Evolutionary conservation across 1,140 invertebrate genomes (phyloP).

Genomic region (Solen grandis): DNA sequence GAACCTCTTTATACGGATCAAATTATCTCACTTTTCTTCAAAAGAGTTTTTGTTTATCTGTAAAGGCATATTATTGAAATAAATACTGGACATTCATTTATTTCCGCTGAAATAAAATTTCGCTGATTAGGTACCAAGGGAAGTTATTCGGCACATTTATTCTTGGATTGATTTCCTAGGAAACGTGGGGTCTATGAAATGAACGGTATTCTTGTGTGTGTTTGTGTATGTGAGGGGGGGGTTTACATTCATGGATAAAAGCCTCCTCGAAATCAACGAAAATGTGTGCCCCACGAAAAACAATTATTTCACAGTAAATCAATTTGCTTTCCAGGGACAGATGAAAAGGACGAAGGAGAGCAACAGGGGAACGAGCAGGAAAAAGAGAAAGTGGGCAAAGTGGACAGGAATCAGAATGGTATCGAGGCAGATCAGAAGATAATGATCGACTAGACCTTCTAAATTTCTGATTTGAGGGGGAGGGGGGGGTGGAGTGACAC

Average conservation of each 20-base stretch:
- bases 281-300: background rate
- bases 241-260: no score
- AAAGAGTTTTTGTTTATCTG: no score
- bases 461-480: no score
- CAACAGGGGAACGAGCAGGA: conserved; percentile 67
- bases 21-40: no score
- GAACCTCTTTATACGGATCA: no score
- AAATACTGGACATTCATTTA: no score
- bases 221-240: background rate
- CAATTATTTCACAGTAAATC: background rate
- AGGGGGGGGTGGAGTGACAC: no score
- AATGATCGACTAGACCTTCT: conserved; percentile 66
- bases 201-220: background rate
- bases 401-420: conserved; percentile 65
- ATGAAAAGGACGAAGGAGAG: conserved; percentile 62
- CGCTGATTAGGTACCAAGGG: no score
- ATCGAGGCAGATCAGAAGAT: conserved; percentile 56
- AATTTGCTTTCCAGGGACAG: conserved; percentile 34
- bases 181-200: background rate
- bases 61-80: no score
- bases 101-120: no score
- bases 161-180: background rate
- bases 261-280: no score
- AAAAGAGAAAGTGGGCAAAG: conserved; percentile 25
- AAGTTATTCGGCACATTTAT: no score